Evolutionary conservation across 2,888 invertebrate genomes (phyloP).

Genomic region (Lucinisca nassula): DNA sequence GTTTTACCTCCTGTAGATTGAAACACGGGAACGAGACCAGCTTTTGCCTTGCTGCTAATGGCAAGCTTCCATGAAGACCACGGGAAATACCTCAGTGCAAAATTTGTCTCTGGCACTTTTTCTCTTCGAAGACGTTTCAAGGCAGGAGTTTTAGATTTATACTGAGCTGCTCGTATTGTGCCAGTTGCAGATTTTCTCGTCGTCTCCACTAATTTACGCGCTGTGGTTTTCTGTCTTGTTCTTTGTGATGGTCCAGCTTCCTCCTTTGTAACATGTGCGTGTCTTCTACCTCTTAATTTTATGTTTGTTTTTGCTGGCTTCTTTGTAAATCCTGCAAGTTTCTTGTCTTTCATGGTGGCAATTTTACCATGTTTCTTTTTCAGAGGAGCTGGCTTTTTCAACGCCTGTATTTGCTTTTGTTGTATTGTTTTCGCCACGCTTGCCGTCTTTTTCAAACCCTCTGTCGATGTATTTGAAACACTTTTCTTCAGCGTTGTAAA

Average conservation of each 20-base stretch:
- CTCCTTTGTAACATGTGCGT: no score
- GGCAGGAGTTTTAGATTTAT: neutral
- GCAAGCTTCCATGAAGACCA: constrained; percentile 30
- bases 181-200: neutral
- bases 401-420: no score
- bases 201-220: neutral
- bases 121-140: constrained; percentile 13
- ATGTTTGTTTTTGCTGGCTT: neutral
- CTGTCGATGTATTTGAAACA: constrained; percentile 20
- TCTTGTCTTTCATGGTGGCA: no score
- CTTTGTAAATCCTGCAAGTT: neutral
- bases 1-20: no score
- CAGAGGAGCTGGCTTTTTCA: neutral
- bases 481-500: no score
- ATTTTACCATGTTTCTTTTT: no score
- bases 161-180: neutral
- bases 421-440: neutral
- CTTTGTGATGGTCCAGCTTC: neutral
- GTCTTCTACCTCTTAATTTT: neutral
- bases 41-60: neutral
- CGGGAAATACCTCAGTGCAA: constrained; percentile 12
- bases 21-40: neutral
- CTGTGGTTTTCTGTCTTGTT: neutral
- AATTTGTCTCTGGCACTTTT: constrained; percentile 27
- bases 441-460: neutral